Base-by-base conservation (phyloP, 2,113 vertebrate species). In the Cyanoliseus patagonus region DNA sequence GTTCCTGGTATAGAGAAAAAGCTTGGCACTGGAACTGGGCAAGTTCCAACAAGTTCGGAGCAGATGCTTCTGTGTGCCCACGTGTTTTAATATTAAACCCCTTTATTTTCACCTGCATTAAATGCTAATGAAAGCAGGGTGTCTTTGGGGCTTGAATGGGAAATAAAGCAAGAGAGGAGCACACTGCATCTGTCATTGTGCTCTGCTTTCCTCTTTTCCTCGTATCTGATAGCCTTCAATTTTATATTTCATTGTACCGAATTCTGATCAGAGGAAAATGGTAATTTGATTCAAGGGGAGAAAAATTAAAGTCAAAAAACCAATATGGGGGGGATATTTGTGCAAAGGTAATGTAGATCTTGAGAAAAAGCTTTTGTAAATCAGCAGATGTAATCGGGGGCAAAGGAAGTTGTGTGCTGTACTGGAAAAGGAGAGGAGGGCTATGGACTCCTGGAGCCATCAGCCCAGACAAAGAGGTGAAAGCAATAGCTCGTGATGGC, bases 111-210 rank as follows among this genome's bases (percentile, higher is more conserved):
- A 92, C 88, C 86, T 91, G 68, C 90, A 37, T 79, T 67, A 80
- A 86, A 90, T 96, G 96, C 78, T 95, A 94, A 95, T 89, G 90
- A 93, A 90, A 86, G 83, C 57, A 79, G 47, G 28, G 69, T 76
- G 73, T 78, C 77, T 53, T 82, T 64, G 33, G 77, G 73, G 61
- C 75, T 75, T 75, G 88, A 63, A 49, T n/a, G 51, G 49, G 86
- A 88, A 88, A 64, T 86, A 88, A 86, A 88, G 64, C 31, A 63
- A 73, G 76, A 69, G 0, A 13, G 42, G 28, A 83, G 19, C 4
- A 4, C 2, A 3, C 22, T 1, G 3, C 0, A 3, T 70, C 86
- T 68, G 33, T 46, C 5, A 1, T 47, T 6, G 2, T 82, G 24
- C 80, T 88, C 57, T 75, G 69, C 75, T 79, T 69, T 74, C 47